phyloP scores from a whole-genome alignment of 2,113 vertebrate genomes.

The Microtus pennsylvanicus region DNA sequence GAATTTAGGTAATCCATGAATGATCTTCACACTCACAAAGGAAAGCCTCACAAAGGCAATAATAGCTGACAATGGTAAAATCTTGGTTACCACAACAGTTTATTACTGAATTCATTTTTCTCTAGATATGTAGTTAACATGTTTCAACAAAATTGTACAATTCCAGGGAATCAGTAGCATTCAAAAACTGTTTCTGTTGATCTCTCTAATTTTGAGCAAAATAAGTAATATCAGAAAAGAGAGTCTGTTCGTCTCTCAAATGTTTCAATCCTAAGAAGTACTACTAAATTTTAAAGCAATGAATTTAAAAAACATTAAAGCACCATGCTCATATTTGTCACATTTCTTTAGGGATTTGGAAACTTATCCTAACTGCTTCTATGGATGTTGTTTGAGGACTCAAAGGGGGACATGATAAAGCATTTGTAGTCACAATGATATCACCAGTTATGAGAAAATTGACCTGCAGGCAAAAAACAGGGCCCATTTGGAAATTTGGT shows the following conservation, averaged over 20 bases:
- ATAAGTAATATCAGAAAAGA: background rate
- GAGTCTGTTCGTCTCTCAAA: background rate
- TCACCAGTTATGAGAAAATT: background rate
- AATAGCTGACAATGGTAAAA: fast-evolving
- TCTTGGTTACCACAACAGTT: background rate
- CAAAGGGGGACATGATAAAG: background rate
- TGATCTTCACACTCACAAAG: background rate
- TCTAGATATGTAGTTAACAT: background rate
- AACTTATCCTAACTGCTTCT: background rate
- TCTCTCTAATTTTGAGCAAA: background rate
- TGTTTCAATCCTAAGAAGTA: too few species aligned
- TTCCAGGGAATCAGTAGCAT: background rate
- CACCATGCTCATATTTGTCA: background rate
- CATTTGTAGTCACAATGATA: background rate
- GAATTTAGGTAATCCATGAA: background rate
- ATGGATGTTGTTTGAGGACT: background rate
- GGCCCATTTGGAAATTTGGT: background rate
- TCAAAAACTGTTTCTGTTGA: background rate
- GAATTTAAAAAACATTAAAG: too few species aligned
- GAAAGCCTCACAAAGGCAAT: background rate
- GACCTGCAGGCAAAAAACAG: background rate
- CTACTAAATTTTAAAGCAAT: background rate
- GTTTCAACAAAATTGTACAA: background rate
- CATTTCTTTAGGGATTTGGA: background rate
- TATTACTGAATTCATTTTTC: background rate